These are phyloP conservation scores for Antheraea pernyi DNA, from an alignment of 1,140 invertebrate genomes.

Conservation along the genomic window DNA sequence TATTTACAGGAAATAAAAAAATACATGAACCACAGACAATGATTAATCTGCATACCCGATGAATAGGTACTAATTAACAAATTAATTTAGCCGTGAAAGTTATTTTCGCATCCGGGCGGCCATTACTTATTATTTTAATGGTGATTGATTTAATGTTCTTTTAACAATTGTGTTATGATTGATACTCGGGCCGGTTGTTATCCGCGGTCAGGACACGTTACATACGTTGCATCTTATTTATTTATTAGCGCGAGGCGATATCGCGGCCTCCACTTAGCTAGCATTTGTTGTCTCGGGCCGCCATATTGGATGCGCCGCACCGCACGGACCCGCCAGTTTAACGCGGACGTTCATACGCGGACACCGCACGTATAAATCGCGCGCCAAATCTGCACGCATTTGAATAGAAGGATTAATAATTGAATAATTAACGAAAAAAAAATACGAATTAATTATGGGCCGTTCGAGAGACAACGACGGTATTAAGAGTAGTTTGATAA, in stretches of 20 bases:
- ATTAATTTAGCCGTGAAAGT: neutral
- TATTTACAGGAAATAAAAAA: too few relatives aligned
- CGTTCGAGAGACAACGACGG: conserved; percentile 59
- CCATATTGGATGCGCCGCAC: conserved; percentile 50
- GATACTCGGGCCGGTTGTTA: neutral
- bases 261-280: conserved; percentile 45
- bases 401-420: conserved; percentile 17
- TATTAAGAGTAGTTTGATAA: conserved; percentile 60
- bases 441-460: conserved; percentile 52
- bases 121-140: neutral
- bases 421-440: conserved; percentile 17
- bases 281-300: conserved; percentile 49
- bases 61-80: neutral
- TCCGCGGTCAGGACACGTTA: conserved; percentile 26
- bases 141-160: neutral
- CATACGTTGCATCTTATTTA: conserved; percentile 58
- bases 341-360: conserved; percentile 59
- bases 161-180: neutral
- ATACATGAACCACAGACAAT: too few relatives aligned
- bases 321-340: conserved; percentile 61
- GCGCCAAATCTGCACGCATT: conserved; percentile 32
- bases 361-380: conserved; percentile 29
- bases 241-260: conserved; percentile 68
- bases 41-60: too few relatives aligned
- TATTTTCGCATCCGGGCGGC: neutral